These are phyloP conservation scores for Coregonus suidteri DNA, from an alignment of 2,797 vertebrate genomes.

Conservation along the genomic window DNA sequence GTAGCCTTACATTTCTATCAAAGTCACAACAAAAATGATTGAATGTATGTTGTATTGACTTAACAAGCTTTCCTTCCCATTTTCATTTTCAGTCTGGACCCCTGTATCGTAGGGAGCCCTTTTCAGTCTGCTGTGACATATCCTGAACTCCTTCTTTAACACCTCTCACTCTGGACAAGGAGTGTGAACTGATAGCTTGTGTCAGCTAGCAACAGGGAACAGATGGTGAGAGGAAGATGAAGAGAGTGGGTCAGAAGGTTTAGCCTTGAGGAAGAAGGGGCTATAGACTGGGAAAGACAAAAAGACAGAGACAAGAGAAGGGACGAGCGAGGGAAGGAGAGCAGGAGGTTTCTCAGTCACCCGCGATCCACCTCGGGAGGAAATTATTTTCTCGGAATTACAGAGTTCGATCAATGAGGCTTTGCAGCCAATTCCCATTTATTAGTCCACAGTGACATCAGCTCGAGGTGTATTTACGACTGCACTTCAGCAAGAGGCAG, in stretches of 20 bases:
- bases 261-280: constrained; percentile 48
- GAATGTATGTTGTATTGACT: constrained; percentile 7
- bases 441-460: constrained; percentile 52
- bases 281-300: not conserved
- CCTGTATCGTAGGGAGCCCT: constrained; percentile 76
- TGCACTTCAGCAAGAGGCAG: not conserved
- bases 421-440: constrained; percentile 39
- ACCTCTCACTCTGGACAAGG: constrained; percentile 84
- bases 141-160: constrained; percentile 91
- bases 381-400: constrained; percentile 62
- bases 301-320: constrained; percentile 68
- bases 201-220: constrained; percentile 83
- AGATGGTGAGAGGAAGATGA: constrained; percentile 59
- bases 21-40: constrained; percentile 20
- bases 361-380: constrained; percentile 65
- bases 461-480: constrained; percentile 44
- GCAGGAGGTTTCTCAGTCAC: constrained; percentile 58
- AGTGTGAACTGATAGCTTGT: constrained; percentile 91
- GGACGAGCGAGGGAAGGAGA: constrained; percentile 48
- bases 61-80: constrained; percentile 57
- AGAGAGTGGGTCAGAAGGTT: constrained; percentile 39
- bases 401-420: constrained; percentile 55
- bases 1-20: constrained; percentile 1
- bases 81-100: constrained; percentile 69
- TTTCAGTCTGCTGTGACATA: constrained; percentile 89